These are phyloP conservation scores for Pollachius pollachius DNA, from an alignment of 2,113 vertebrate genomes.

Conservation along the genomic window DNA sequence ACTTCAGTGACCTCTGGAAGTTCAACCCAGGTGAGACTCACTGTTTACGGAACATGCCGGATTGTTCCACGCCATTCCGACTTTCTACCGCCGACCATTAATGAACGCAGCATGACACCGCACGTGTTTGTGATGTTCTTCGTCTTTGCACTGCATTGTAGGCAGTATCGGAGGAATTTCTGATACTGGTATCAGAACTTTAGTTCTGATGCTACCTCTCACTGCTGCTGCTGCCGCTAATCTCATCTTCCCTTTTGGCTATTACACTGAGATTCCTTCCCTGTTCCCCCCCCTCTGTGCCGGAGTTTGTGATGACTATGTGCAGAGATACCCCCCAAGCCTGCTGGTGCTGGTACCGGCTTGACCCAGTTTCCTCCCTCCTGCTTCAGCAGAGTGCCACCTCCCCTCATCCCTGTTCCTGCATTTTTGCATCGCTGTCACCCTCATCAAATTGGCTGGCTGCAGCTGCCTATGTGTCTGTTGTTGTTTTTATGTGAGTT, in stretches of 20 bases:
- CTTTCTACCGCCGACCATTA: too few species aligned
- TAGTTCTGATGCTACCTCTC: background rate
- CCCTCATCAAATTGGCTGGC: conserved; percentile 8
- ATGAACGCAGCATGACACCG: too few species aligned
- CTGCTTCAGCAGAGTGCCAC: conserved; percentile 5
- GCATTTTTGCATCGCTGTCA: conserved; percentile 19
- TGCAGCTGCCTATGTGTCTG: background rate
- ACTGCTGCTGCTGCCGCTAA: background rate
- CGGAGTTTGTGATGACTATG: background rate
- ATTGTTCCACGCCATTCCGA: too few species aligned
- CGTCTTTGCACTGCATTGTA: too few species aligned
- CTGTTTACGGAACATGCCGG: background rate
- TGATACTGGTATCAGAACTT: too few species aligned
- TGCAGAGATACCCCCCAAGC: conserved; percentile 7
- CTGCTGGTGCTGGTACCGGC: background rate
- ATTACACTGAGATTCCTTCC: background rate
- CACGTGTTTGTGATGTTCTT: too few species aligned
- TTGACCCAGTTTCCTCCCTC: conserved; percentile 39
- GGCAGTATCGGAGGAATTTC: too few species aligned
- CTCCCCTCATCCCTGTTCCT: background rate
- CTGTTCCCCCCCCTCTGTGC: background rate
- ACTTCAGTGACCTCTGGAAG: conserved; percentile 98
- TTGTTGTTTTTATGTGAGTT: too few species aligned
- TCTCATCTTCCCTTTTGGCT: background rate
- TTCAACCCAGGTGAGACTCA: conserved; percentile 90